phyloP scores from a whole-genome alignment of 2,797 vertebrate species.

The Coluber constrictor region DNA sequence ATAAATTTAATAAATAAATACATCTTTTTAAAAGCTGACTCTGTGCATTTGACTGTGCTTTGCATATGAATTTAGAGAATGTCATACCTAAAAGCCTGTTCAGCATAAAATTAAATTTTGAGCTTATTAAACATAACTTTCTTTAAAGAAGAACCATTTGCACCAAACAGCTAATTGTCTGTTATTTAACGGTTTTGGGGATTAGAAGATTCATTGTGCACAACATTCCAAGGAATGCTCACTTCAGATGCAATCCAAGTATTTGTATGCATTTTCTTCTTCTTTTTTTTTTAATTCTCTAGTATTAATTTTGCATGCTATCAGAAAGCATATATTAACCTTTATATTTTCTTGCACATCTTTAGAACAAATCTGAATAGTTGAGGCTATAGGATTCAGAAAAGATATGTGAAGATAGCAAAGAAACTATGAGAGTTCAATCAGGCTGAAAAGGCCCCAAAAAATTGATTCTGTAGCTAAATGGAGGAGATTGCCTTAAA shows the following conservation, averaged over 20 bases:
- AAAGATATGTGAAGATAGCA: neutral
- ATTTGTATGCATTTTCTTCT: neutral
- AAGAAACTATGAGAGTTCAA: too few relatives aligned
- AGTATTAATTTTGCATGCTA: neutral
- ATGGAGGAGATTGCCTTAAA: neutral
- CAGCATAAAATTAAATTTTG: conserved; percentile 16
- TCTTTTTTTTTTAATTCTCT: neutral
- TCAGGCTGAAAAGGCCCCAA: neutral
- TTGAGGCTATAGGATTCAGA: neutral
- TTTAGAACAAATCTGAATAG: neutral
- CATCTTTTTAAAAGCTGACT: neutral
- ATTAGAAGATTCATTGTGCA: neutral
- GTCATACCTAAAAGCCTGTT: conserved; percentile 3
- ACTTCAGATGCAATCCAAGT: neutral
- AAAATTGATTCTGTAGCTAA: neutral
- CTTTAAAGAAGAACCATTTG: neutral
- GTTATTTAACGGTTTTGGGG: neutral
- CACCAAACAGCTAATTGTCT: neutral
- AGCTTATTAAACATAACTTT: neutral
- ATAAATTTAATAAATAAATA: neutral
- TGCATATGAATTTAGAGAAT: neutral
- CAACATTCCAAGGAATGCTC: neutral
- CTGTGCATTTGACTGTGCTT: neutral
- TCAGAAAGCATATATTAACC: neutral
- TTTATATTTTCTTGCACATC: neutral